phyloP scores from a whole-genome alignment of 2,797 vertebrate genomes.

The Odontamblyopus rebecca region DNA sequence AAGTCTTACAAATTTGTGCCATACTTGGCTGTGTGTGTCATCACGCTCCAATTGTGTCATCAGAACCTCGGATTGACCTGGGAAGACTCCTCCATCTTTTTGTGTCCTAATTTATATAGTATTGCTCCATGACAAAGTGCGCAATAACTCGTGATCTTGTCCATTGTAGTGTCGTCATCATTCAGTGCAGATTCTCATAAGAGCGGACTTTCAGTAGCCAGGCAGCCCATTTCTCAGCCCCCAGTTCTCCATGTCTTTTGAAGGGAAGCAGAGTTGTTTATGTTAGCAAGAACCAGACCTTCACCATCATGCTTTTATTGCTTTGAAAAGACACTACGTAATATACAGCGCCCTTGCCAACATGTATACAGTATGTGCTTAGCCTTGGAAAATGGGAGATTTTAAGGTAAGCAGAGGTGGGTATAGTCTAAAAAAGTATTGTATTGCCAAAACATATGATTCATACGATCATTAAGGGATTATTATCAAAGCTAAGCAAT shows the following conservation, averaged over 20 bases:
- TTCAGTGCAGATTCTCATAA: conserved; percentile 28
- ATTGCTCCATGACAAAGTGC: conserved; percentile 19
- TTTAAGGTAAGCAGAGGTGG: conserved; percentile 1
- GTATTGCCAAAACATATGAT: background rate
- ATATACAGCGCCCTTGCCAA: conserved; percentile 37
- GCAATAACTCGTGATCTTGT: conserved; percentile 42
- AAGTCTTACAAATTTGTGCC: conserved; percentile 30
- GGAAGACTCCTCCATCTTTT: conserved; percentile 30
- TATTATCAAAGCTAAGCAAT: too few species aligned
- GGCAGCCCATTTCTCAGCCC: conserved; percentile 44
- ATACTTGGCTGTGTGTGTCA: conserved; percentile 30
- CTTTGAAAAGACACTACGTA: conserved; percentile 46
- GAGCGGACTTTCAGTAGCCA: conserved; percentile 38
- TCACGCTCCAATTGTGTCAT: conserved; percentile 25
- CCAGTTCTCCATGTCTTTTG: conserved; percentile 32
- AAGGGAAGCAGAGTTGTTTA: conserved; percentile 58
- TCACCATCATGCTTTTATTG: conserved; percentile 45
- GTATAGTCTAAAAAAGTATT: background rate
- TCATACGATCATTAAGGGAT: background rate
- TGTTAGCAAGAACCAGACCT: conserved; percentile 54
- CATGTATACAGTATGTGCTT: conserved; percentile 24
- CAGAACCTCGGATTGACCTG: conserved; percentile 36
- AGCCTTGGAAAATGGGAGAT: conserved; percentile 9
- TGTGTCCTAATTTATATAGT: conserved; percentile 33
- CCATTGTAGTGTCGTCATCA: conserved; percentile 41